Base-by-base conservation (phyloP, 1,140 invertebrate species). In the Eriocheir sinensis region DNA sequence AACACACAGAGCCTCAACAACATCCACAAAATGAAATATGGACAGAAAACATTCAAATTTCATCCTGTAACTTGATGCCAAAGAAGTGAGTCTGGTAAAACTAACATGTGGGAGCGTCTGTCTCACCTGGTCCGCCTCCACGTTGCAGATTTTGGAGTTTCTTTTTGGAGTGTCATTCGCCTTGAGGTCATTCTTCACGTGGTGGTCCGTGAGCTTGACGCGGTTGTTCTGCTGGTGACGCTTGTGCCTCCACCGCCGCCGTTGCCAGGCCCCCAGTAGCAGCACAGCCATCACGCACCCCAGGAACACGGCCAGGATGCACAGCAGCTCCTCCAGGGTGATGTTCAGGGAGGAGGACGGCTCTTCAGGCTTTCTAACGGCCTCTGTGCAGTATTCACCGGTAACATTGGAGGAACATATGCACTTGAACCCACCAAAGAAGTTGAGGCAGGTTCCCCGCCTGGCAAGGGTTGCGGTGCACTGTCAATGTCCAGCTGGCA, bases 371-470 rank as follows among this genome's bases (percentile, higher is more conserved):
- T 48, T 93, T 15, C 41, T 86, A 8, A 92, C 36, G 9, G 92
- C 21, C 48, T 96, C 93, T 6, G 95, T 94, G 96, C 98, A 98
- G 96, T 99, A 98, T 96, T 98, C 98, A 97, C 99, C 98, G 95
- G 97, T 96, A 97, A 96, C 92, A 89, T 98, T 98, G 0, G 98
- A 97, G 0, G 98, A 98, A 96, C 98, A 99, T 60, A 97, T 95
- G 93, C 96, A 97, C 30, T 97, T 97, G 96, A 98, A 99, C 21
- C 98, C 98, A 4, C 98, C 98, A 27, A 98, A 97, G 96, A 98
- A 98, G 96, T 99, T 99, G 36, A 98, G 97, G 96, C 98, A 99
- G 3, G 98, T 98, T n/a, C 98, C 98, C 34, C 98, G 97, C 96
- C 34, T 95, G 96, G 36, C 95, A 95, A 15, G 95, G 96, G 27